phyloP scores from a whole-genome alignment of 2,888 invertebrate species.

The Diarsia rubi region DNA sequence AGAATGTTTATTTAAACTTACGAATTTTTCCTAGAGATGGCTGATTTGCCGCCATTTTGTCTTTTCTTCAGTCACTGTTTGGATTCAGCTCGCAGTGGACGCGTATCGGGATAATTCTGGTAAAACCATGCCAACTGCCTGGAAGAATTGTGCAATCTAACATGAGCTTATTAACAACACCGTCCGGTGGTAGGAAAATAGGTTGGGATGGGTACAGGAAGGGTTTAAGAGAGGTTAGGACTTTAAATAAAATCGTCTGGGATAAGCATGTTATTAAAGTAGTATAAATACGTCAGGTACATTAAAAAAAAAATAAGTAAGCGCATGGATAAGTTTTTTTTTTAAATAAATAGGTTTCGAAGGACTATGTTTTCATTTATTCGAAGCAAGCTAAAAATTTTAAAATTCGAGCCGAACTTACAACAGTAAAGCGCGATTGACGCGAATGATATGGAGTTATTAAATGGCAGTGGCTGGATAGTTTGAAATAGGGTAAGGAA shows the following conservation, averaged over 20 bases:
- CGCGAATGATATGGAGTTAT: neutral
- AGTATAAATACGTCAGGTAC: slow-evolving; percentile 24
- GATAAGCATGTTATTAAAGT: neutral
- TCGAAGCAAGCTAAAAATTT: neutral
- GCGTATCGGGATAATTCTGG: slow-evolving; percentile 91
- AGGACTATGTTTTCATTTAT: neutral
- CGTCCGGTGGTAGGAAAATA: slow-evolving; percentile 73
- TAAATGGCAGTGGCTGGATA: slow-evolving; percentile 50
- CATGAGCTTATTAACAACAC: slow-evolving; percentile 80
- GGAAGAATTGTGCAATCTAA: slow-evolving; percentile 85
- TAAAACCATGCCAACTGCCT: slow-evolving; percentile 90
- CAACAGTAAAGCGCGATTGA: neutral
- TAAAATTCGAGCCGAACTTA: slow-evolving; percentile 22
- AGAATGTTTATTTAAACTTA: slow-evolving; percentile 53
- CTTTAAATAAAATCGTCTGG: neutral
- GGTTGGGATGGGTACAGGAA: slow-evolving; percentile 36
- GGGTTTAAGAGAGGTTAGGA: neutral
- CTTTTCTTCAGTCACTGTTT: slow-evolving; percentile 20
- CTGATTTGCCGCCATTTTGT: slow-evolving; percentile 19
- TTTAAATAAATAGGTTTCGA: too few relatives aligned
- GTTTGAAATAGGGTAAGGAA: neutral
- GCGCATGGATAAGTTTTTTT: neutral
- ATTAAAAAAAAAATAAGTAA: slow-evolving; percentile 10
- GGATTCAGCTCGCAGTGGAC: slow-evolving; percentile 88
- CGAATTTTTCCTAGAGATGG: slow-evolving; percentile 25